Evolutionary conservation across 2,797 vertebrate genomes (phyloP).

Genomic region (Diplodus puntazzo): DNA sequence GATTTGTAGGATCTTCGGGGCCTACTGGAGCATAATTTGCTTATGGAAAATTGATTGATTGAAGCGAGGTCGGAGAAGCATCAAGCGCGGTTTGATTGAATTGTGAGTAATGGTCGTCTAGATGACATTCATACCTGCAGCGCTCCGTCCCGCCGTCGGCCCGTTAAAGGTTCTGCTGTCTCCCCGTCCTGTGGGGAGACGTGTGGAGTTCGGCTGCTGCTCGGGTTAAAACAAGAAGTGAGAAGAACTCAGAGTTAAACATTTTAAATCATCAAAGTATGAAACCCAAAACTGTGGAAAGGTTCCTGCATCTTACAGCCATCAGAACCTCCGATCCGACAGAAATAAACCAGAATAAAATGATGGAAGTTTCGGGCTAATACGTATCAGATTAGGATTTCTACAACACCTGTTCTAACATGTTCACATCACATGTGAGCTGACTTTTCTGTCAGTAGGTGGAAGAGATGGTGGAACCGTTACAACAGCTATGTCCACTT

Average conservation of each 20-base stretch:
- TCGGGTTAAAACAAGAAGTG: background rate
- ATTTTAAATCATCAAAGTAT: background rate
- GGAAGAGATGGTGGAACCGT: too few relatives aligned
- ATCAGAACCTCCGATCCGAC: background rate
- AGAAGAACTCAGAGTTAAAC: conserved; percentile 21
- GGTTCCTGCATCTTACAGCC: background rate
- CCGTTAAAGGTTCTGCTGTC: conserved; percentile 59
- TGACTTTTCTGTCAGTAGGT: too few relatives aligned
- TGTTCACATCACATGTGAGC: too few relatives aligned
- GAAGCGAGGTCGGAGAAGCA: conserved; percentile 63
- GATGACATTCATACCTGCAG: conserved; percentile 54
- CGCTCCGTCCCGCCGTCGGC: conserved; percentile 43
- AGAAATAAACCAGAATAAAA: too few relatives aligned
- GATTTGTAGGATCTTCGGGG: conserved; percentile 60
- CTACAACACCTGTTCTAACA: too few relatives aligned
- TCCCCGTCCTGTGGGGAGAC: conserved; percentile 23
- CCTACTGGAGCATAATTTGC: conserved; percentile 58
- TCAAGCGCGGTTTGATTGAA: conserved; percentile 77
- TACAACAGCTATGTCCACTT: too few relatives aligned
- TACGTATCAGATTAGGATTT: too few relatives aligned
- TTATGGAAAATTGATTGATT: conserved; percentile 78
- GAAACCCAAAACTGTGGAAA: background rate
- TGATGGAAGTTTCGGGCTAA: too few relatives aligned
- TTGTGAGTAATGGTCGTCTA: conserved; percentile 68
- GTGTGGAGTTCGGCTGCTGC: background rate